Percentiles rank a stretch among this genome's conserved stretches.
These are phyloP conservation scores for Conus ventricosus DNA, from an alignment of 1,140 invertebrate genomes.

Conservation along the genomic window DNA sequence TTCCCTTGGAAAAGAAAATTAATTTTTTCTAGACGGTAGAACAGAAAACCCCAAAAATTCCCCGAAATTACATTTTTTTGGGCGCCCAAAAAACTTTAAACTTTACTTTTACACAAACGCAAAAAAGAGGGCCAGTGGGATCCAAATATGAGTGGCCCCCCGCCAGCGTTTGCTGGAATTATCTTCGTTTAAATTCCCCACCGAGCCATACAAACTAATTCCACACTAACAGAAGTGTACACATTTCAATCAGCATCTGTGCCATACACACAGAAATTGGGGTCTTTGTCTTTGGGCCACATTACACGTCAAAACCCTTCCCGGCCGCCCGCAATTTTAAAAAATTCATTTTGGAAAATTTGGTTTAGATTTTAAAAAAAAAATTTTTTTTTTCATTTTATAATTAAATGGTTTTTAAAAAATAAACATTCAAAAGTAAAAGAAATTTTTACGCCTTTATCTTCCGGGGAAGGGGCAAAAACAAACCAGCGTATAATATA, in stretches of 20 bases:
- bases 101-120: background rate
- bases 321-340: background rate
- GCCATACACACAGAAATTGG: background rate
- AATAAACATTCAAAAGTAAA: too few species aligned
- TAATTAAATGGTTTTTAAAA: too few species aligned
- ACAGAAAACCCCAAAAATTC: too few species aligned
- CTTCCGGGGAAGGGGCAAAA: background rate
- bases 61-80: too few species aligned
- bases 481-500: background rate
- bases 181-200: background rate
- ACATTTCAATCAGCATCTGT: background rate
- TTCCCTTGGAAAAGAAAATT: too few species aligned
- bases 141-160: background rate
- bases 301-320: background rate
- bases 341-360: background rate
- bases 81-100: too few species aligned
- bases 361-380: too few species aligned
- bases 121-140: background rate
- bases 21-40: too few species aligned
- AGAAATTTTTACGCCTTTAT: too few species aligned
- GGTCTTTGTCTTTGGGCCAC: background rate
- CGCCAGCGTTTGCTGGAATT: background rate
- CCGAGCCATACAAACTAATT: background rate
- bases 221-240: background rate
- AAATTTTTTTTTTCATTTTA: too few species aligned